A percentile compares a stretch with the other conserved stretches of the same genome.
Evolutionary conservation across 2,888 invertebrate genomes (phyloP).

Genomic region (Acronicta aceris): DNA sequence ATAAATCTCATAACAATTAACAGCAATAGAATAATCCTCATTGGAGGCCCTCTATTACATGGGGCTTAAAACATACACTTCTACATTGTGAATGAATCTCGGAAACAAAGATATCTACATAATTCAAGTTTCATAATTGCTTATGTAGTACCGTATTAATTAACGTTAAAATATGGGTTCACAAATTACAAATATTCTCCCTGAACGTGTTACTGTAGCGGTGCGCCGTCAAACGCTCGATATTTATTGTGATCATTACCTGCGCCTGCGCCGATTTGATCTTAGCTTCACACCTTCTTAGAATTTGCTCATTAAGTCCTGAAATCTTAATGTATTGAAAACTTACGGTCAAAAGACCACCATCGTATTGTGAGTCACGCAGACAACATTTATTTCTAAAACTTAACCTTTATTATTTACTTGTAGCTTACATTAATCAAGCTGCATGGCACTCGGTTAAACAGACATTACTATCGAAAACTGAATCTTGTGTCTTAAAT

Average conservation of each 20-base stretch:
- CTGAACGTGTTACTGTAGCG: conserved; percentile 26
- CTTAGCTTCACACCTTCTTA: conserved; percentile 56
- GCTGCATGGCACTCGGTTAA: conserved; percentile 10
- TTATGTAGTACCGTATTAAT: not conserved
- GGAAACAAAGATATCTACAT: too few relatives aligned
- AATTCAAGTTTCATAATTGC: too few relatives aligned
- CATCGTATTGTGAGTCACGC: conserved; percentile 36
- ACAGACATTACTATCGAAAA: conserved; percentile 28
- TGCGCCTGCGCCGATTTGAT: conserved; percentile 26
- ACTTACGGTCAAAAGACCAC: conserved; percentile 35
- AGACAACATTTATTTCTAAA: conserved; percentile 33
- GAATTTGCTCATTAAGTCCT: conserved; percentile 50
- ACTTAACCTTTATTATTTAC: conserved; percentile 29
- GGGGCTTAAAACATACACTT: too few relatives aligned
- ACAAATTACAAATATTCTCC: conserved; percentile 41
- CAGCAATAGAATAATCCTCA: too few relatives aligned
- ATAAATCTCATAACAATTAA: too few relatives aligned
- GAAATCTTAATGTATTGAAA: conserved; percentile 38
- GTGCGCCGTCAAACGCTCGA: conserved; percentile 27
- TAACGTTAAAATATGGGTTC: conserved; percentile 22
- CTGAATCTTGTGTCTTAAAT: conserved; percentile 14
- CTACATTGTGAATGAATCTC: too few relatives aligned
- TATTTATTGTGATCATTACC: conserved; percentile 56
- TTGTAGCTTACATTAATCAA: conserved; percentile 24
- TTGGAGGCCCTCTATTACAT: too few relatives aligned